phyloP scores from a whole-genome alignment of 2,797 vertebrate species.

The Labroides dimidiatus region DNA sequence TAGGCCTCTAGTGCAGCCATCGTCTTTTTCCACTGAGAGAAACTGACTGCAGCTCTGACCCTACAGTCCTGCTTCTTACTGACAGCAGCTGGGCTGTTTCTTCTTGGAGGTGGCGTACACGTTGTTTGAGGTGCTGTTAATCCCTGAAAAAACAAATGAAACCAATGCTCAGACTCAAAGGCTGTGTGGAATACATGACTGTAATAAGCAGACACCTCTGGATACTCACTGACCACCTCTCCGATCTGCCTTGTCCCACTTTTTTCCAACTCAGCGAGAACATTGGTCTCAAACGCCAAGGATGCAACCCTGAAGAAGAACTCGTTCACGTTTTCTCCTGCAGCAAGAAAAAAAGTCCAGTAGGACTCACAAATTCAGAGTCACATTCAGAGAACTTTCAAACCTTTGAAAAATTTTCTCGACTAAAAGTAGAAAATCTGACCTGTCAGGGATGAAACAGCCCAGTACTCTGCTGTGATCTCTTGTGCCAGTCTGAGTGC shows the following conservation, averaged over 20 bases:
- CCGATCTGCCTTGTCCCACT: conserved; percentile 89
- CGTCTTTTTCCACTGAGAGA: conserved; percentile 39
- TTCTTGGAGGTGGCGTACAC: conserved; percentile 84
- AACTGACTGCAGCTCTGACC: conserved; percentile 36
- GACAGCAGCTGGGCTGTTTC: conserved; percentile 91
- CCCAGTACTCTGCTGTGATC: conserved; percentile 95
- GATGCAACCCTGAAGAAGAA: conserved; percentile 97
- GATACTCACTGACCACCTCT: conserved; percentile 94
- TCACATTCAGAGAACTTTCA: too few relatives aligned
- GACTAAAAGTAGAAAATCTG: conserved; percentile 17
- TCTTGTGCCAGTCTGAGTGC: conserved; percentile 92
- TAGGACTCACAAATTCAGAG: too few relatives aligned
- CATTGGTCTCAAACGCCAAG: conserved; percentile 92
- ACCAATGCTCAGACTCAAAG: conserved; percentile 9
- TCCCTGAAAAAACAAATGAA: conserved; percentile 77
- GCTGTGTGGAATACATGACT: background rate
- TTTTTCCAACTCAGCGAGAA: conserved; percentile 94
- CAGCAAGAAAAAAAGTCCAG: background rate
- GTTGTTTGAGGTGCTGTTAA: conserved; percentile 88
- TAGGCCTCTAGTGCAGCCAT: conserved; percentile 39
- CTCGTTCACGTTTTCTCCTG: conserved; percentile 95
- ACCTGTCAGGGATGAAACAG: conserved; percentile 93
- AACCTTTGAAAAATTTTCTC: too few relatives aligned
- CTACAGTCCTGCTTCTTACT: conserved; percentile 66
- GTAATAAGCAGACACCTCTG: background rate